Evolutionary conservation across 2,888 invertebrate species (phyloP), one percentile per base, ranked within the genome.

Genomic region (Idaea straminata): DNA sequence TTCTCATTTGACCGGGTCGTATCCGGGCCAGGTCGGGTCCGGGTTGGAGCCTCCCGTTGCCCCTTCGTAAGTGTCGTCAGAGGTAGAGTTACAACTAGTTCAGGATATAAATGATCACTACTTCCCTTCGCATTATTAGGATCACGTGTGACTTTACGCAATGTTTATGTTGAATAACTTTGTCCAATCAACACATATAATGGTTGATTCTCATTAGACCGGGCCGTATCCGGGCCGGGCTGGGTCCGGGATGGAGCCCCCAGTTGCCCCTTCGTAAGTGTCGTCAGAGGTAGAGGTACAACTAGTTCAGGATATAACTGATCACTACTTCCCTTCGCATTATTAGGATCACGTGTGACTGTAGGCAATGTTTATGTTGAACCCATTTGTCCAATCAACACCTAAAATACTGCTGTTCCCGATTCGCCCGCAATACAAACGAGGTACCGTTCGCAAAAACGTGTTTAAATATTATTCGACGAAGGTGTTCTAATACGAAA

Each of bases 371-470:
- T 71, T 72, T 68, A 74, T 74, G 75, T 79, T 83, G 83, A 78
- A 80, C 82, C 86, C 82, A 86, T 90, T 89, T 82, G 88, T 83
- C 80, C 89, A 91, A 91, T 91, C 88, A 91, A 86, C 85, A 80
- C 78, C 84, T 83, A 88, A 88, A 84, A 83, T 85, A 82, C 88
- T 87, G 82, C 87, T 85, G 88, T 83, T 83, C 86, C 85, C 84
- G 81, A 78, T 77, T 77, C 80, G 87, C 80, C 85, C 86, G 84
- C 88, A 79, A 83, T 87, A 80, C 81, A 78, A 71, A 76, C 72
- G 67, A 65, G 61, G 87, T 87, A 89, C 71, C 68, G 88, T 77
- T 72, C 77, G 82, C 80, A 85, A 67, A 73, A 70, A 15, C 57
- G 59, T 35, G 36, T 25, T 62, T 57, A 25, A 25, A 25, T 25